phyloP scores from a whole-genome alignment of 2,797 vertebrate species.

The Anomalospiza imberbis region DNA sequence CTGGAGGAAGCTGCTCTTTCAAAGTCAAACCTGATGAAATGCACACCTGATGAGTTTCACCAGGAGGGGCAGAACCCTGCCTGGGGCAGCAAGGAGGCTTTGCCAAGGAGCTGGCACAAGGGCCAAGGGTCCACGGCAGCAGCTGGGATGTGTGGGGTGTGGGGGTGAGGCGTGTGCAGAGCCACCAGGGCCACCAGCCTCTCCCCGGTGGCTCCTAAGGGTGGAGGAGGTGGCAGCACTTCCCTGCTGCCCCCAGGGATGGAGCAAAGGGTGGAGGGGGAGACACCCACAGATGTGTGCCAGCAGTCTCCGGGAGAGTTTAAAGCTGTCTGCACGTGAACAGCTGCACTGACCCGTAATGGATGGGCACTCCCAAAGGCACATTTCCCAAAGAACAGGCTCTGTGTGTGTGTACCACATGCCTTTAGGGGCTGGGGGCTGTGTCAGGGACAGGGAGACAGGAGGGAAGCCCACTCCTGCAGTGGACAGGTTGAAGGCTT shows the following conservation, averaged over 20 bases:
- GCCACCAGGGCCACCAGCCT: background rate
- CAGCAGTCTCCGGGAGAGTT: slow-evolving; percentile 76
- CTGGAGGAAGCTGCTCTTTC: background rate
- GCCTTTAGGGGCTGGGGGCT: background rate
- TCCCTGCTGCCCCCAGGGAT: background rate
- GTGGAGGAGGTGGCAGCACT: background rate
- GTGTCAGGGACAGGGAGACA: background rate
- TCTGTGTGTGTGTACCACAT: background rate
- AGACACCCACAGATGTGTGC: slow-evolving; percentile 69
- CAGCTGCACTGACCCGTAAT: slow-evolving; percentile 75
- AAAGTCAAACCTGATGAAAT: background rate
- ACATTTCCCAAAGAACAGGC: slow-evolving; percentile 33
- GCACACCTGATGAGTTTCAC: background rate
- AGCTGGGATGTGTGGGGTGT: background rate
- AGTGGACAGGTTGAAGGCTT: background rate
- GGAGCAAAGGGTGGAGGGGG: background rate
- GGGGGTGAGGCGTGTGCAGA: background rate
- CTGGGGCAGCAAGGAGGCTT: background rate
- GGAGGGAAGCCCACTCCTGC: background rate
- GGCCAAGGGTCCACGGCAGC: background rate
- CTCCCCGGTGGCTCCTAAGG: background rate
- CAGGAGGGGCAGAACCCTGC: background rate
- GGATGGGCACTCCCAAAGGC: slow-evolving; percentile 55
- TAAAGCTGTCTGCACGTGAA: slow-evolving; percentile 77
- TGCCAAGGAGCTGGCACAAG: background rate